Evolutionary conservation across 2,113 vertebrate species (phyloP).

Genomic region (Pyxicephalus adspersus): DNA sequence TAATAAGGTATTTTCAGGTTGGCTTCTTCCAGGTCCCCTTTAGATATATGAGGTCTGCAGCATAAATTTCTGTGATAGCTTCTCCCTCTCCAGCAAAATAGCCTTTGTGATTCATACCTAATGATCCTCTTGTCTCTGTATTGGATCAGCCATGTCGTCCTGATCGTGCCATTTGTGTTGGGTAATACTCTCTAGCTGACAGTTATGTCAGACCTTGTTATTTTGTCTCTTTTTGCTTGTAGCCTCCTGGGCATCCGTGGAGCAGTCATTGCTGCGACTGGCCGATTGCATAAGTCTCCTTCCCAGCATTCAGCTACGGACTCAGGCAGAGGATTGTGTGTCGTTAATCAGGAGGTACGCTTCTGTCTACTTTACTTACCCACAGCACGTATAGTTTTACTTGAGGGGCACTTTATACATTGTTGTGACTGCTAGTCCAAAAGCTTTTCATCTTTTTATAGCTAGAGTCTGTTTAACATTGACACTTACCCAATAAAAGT

Average conservation of each 20-base stretch:
- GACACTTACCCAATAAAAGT: not conserved
- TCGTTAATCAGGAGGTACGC: conserved; percentile 87
- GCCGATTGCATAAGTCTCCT: conserved; percentile 79
- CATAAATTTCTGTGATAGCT: not conserved
- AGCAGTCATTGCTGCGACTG: conserved; percentile 85
- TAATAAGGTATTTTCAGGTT: not conserved
- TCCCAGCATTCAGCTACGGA: conserved; percentile 75
- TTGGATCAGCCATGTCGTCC: conserved; percentile 8
- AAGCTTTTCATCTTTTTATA: not conserved
- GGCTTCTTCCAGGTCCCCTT: not conserved
- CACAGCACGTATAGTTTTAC: not conserved
- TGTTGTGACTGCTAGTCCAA: too few relatives aligned
- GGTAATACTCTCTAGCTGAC: conserved; percentile 19
- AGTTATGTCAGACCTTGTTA: conserved; percentile 33
- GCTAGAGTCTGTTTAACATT: not conserved
- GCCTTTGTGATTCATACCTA: not conserved
- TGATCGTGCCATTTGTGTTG: not conserved
- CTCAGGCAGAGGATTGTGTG: conserved; percentile 83
- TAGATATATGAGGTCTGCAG: not conserved
- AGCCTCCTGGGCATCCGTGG: conserved; percentile 89
- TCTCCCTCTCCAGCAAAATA: not conserved
- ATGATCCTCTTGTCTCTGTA: conserved; percentile 8
- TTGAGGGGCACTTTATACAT: not conserved
- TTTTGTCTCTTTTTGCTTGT: conserved; percentile 36
- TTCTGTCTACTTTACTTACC: not conserved